phyloP scores from a whole-genome alignment of 1,140 invertebrate species.

The Adelges cooleyi region DNA sequence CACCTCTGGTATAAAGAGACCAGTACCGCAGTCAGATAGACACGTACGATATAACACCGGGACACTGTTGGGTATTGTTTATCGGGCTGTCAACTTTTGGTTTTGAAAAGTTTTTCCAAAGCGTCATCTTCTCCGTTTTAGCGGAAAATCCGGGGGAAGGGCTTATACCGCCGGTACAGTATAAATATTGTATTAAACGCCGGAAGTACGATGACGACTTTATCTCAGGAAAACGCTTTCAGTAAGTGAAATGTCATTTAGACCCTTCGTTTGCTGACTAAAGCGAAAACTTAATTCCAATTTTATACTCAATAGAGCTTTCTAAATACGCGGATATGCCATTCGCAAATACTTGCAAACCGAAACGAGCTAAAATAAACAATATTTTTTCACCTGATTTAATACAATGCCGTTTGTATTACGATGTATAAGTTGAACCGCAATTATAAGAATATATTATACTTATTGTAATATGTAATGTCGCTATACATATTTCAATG shows the following conservation, averaged over 20 bases:
- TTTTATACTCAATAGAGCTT: background rate
- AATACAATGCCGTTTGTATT: no score
- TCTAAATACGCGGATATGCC: background rate
- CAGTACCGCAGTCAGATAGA: constrained; percentile 15
- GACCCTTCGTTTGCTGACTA: background rate
- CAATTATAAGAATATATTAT: no score
- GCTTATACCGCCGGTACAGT: background rate
- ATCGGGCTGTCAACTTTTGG: constrained; percentile 27
- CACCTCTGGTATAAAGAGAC: background rate
- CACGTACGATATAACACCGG: constrained; percentile 19
- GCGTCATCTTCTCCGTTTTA: constrained; percentile 22
- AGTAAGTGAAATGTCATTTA: background rate
- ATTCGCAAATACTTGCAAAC: no score
- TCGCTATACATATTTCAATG: no score
- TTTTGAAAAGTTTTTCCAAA: constrained; percentile 26
- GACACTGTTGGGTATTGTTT: constrained; percentile 1
- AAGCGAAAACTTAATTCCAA: background rate
- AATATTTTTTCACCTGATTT: no score
- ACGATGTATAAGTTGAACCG: no score
- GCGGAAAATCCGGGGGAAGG: constrained; percentile 16
- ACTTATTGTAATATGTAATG: no score
- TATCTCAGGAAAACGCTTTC: constrained; percentile 13
- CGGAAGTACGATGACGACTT: background rate
- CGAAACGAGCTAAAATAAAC: no score
- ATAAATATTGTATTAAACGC: background rate